A percentile compares a stretch with the other conserved stretches of the same genome.
Conservation (phyloP, 92 coral and sea anemone species). For the Ricordea florida region DNA sequence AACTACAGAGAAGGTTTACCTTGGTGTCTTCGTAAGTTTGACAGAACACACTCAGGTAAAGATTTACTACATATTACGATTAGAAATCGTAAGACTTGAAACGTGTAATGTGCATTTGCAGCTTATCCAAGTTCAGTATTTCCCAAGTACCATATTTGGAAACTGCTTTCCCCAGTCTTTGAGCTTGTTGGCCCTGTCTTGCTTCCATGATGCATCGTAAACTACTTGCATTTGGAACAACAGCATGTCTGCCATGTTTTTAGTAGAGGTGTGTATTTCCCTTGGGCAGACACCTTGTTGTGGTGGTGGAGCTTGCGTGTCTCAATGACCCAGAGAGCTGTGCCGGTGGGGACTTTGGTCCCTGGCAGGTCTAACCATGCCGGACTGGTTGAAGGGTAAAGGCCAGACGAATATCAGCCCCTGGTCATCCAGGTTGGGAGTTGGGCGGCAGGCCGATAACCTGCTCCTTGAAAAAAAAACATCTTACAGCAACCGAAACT, state of each 20-base stretch:
- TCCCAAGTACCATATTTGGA: too few species aligned
- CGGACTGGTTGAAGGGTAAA: neutral
- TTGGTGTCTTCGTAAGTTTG: conserved; percentile 61
- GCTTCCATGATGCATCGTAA: too few species aligned
- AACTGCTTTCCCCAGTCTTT: too few species aligned
- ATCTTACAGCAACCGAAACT: neutral
- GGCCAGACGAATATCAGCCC: neutral
- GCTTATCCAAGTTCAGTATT: too few species aligned
- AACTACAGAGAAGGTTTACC: conserved; percentile 54
- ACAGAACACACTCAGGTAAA: conserved; percentile 75
- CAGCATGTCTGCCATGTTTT: too few species aligned
- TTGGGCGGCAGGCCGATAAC: conserved; percentile 33
- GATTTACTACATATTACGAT: too few species aligned
- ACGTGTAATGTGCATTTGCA: too few species aligned
- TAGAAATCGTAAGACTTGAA: too few species aligned
- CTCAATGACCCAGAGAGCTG: conserved; percentile 1
- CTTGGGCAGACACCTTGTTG: neutral
- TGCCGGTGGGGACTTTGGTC: neutral
- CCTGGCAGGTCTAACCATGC: conserved; percentile 19
- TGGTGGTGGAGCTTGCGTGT: neutral
- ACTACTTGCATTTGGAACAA: too few species aligned
- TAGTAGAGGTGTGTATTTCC: too few species aligned
- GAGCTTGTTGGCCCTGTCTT: too few species aligned
- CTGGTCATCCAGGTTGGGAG: conserved; percentile 32
- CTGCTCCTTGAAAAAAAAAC: neutral